Conservation (phyloP, 2,113 vertebrate species). For the Romanogobio albipinnatus region DNA sequence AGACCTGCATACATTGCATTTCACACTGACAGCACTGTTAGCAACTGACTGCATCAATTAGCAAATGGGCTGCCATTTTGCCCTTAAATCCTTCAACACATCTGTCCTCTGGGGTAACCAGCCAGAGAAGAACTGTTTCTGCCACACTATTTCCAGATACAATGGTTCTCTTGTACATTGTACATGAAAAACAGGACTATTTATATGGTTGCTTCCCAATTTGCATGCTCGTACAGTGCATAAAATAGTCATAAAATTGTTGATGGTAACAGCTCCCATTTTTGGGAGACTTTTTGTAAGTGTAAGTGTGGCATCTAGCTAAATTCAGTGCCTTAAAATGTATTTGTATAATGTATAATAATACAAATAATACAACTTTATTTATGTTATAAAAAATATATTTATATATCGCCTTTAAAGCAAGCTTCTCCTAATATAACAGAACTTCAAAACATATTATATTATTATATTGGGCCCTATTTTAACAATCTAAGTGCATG, state of each 20-base stretch:
- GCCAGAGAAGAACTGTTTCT: background rate
- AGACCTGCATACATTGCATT: slow-evolving; percentile 14
- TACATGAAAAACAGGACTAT: background rate
- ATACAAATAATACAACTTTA: background rate
- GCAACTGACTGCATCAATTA: slow-evolving; percentile 21
- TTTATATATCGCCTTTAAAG: background rate
- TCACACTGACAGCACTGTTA: slow-evolving; percentile 35
- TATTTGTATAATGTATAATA: background rate
- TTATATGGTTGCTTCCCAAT: background rate
- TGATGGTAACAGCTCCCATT: background rate
- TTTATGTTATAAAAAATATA: background rate
- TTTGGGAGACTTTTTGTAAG: background rate
- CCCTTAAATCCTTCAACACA: slow-evolving; percentile 1
- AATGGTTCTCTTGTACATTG: background rate
- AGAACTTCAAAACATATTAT: background rate
- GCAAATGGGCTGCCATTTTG: background rate
- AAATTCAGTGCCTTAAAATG: background rate
- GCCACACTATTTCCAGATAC: background rate
- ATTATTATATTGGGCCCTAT: too few species aligned
- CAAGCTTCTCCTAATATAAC: background rate
- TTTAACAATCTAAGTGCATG: too few species aligned
- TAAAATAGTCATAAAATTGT: background rate
- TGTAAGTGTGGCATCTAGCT: background rate
- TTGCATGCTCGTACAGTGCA: background rate
- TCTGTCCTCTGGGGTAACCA: background rate